phyloP scores from a whole-genome alignment of 2,797 vertebrate genomes.

The Sciurus vulgaris region DNA sequence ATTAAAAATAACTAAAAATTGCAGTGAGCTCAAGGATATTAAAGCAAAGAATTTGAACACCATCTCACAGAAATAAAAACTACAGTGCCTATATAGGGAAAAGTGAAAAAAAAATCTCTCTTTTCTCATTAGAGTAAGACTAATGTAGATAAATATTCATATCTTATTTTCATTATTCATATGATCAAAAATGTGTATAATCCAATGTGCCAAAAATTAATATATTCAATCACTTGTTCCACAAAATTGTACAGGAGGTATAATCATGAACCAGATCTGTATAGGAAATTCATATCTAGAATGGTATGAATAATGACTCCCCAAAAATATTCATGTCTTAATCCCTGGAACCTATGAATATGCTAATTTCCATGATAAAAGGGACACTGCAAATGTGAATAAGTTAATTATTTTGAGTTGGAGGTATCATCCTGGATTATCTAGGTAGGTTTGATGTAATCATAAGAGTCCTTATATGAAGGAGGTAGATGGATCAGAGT shows the following conservation, averaged over 20 bases:
- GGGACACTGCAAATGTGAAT: background rate
- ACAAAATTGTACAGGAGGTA: background rate
- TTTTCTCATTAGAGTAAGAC: background rate
- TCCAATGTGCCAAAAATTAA: background rate
- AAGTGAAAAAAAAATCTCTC: background rate
- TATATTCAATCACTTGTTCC: background rate
- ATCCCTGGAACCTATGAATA: background rate
- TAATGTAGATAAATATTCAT: background rate
- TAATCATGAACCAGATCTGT: background rate
- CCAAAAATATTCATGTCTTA: background rate
- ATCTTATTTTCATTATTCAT: background rate
- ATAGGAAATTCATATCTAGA: background rate
- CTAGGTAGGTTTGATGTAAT: background rate
- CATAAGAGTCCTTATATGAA: background rate
- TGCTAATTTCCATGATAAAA: background rate
- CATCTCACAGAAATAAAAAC: background rate
- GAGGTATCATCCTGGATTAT: background rate
- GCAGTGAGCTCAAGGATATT: background rate
- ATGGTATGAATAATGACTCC: background rate
- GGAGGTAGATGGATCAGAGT: no score
- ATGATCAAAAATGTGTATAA: background rate
- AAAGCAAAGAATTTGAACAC: background rate
- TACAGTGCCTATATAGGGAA: background rate
- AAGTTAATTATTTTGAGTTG: background rate
- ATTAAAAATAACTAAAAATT: background rate